phyloP scores from a whole-genome alignment of 1,140 invertebrate species.

The Camponotus pennsylvanicus region DNA sequence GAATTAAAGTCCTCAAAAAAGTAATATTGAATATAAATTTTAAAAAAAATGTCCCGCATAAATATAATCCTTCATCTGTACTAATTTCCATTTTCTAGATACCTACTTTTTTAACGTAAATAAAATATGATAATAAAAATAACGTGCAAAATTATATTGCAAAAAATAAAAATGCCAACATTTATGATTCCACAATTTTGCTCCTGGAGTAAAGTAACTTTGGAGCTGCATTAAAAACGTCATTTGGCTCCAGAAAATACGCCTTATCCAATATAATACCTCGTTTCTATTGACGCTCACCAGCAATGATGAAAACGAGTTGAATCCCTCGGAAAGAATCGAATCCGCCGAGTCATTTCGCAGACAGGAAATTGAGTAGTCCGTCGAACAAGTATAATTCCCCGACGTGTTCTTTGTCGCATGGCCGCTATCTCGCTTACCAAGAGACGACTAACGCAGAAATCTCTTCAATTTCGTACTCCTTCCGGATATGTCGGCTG shows the following conservation, averaged over 20 bases:
- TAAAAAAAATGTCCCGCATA: too few species aligned
- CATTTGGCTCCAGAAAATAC: not conserved
- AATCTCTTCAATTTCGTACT: slow-evolving; percentile 25
- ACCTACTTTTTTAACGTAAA: not conserved
- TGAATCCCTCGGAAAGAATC: slow-evolving; percentile 51
- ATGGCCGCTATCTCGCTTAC: not conserved
- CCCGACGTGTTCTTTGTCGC: slow-evolving; percentile 33
- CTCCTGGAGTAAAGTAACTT: not conserved
- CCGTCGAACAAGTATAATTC: slow-evolving; percentile 52
- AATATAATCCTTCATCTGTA: not conserved
- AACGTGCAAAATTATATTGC: not conserved
- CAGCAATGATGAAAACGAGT: slow-evolving; percentile 41
- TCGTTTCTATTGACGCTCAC: slow-evolving; percentile 31
- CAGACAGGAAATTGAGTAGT: slow-evolving; percentile 61
- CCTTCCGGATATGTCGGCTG: not conserved
- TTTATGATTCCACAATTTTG: slow-evolving; percentile 10
- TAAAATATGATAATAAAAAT: not conserved
- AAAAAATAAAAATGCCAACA: not conserved
- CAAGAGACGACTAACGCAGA: not conserved
- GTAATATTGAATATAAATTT: not conserved
- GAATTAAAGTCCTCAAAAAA: not conserved
- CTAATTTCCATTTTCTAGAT: not conserved
- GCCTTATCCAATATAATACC: slow-evolving; percentile 38
- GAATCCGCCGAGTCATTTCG: slow-evolving; percentile 45
- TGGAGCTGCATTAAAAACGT: slow-evolving; percentile 16